Evolutionary conservation across 2,113 vertebrate genomes (phyloP), one percentile per base, ranked within the genome.

Genomic region (Lagopus muta): DNA sequence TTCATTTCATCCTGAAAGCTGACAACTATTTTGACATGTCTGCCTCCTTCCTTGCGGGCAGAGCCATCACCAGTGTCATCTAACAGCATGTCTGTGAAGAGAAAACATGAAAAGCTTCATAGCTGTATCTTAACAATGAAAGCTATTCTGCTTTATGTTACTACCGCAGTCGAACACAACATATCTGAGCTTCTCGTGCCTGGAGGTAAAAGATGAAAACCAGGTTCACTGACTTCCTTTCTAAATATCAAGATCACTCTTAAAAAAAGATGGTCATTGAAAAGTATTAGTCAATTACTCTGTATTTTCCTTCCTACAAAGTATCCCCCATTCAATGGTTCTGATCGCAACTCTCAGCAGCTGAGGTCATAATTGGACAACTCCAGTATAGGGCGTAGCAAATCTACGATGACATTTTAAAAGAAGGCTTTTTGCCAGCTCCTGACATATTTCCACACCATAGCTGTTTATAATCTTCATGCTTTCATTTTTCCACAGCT

Each of bases 1-100:
- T 98, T 98, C 85, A 97, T 94, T 95, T 98, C 97, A 25, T 99
- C 98, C 58, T 98, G 98, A 95, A 99, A 98, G 95, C 36, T 98
- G 97, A 99, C 99, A 10, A 99, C 97, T 64, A 99, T 99, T 97
- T 98, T 99, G 92, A 99, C 99, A 3, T 98, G 99, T 66, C 99
- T 98, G 71, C 99, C 98, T 91, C 99, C 98, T 90, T 99, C 99
- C 84, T 99, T 99, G 89, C 98, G 98, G 75, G 98, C 93, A 85
- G 97, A 98, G 76, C 98, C 98, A 65, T 99, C 99, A 43, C 98
- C 98, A 36, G 98, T 96, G 95, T 99, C 99, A 91, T 99, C 99
- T 93, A 99, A 96, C 92, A 99, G 97, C 98, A 99, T 99, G 97
- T 99, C 99, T 99, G 97, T 58, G 89, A 94, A 94, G 71, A 94